A percentile compares a stretch with the other conserved stretches of the same genome.
Conservation (phyloP, 2,113 vertebrate genomes). For the Gymnocephalus cernua region DNA sequence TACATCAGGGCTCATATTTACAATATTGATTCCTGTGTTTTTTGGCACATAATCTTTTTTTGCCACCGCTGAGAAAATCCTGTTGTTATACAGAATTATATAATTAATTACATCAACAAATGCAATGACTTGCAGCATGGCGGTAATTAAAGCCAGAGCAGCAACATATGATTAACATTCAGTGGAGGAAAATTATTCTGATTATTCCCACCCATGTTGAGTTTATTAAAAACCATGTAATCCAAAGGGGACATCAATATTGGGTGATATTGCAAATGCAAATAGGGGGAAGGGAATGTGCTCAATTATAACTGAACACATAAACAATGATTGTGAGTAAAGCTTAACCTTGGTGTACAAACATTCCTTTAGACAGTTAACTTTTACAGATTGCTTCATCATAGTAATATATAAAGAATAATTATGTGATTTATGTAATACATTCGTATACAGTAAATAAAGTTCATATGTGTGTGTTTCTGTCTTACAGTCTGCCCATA, state of each 20-base stretch:
- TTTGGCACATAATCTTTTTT: slow-evolving; percentile 25
- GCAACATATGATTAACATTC: slow-evolving; percentile 72
- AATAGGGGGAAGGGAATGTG: slow-evolving; percentile 40
- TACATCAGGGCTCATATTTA: neutral
- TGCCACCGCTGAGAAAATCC: slow-evolving; percentile 36
- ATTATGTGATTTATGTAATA: slow-evolving; percentile 19
- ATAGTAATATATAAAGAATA: neutral
- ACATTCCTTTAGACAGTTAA: slow-evolving; percentile 31
- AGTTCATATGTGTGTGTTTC: neutral
- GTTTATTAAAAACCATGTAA: slow-evolving; percentile 76
- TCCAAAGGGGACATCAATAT: slow-evolving; percentile 64
- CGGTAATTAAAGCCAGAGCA: slow-evolving; percentile 73
- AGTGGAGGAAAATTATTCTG: slow-evolving; percentile 63
- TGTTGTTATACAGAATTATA: slow-evolving; percentile 37
- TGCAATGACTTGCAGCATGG: slow-evolving; percentile 40
- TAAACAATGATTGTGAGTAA: slow-evolving; percentile 31
- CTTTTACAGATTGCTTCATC: slow-evolving; percentile 6
- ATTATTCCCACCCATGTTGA: slow-evolving; percentile 66
- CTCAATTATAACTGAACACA: slow-evolving; percentile 34
- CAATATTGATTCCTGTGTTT: slow-evolving; percentile 31
- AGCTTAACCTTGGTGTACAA: slow-evolving; percentile 33
- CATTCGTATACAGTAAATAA: neutral
- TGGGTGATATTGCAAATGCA: slow-evolving; percentile 54
- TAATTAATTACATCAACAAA: slow-evolving; percentile 63
- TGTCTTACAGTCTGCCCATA: neutral